A percentile compares a stretch with the other conserved stretches of the same genome.
phyloP scores from a whole-genome alignment of 2,888 invertebrate species.

The Pasiphila rectangulata region DNA sequence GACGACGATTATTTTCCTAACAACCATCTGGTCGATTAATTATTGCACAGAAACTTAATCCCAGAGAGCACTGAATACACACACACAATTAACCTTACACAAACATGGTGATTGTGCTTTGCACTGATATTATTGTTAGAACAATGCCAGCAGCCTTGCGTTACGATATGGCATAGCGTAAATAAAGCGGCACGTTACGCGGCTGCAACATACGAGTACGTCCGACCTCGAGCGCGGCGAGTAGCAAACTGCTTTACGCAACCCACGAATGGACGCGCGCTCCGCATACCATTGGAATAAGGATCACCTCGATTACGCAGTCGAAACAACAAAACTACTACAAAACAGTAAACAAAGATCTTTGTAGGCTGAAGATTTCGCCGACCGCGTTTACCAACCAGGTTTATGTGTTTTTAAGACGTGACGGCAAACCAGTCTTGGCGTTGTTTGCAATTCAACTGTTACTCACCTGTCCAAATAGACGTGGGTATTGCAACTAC shows the following conservation, averaged over 20 bases:
- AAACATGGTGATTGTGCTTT: constrained; percentile 52
- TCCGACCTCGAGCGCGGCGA: constrained; percentile 49
- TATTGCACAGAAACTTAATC: constrained; percentile 46
- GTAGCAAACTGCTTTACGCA: constrained; percentile 62
- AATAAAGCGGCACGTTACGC: constrained; percentile 47
- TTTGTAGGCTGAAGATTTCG: constrained; percentile 47
- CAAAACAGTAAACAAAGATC: constrained; percentile 61
- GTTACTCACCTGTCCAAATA: constrained; percentile 53
- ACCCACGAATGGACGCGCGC: constrained; percentile 54
- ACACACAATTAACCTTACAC: constrained; percentile 50
- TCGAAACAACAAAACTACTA: constrained; percentile 59
- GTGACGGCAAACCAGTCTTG: constrained; percentile 32
- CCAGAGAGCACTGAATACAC: constrained; percentile 38
- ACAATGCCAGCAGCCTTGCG: constrained; percentile 56
- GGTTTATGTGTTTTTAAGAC: constrained; percentile 37
- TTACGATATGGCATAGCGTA: constrained; percentile 56
- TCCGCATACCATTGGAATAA: constrained; percentile 71
- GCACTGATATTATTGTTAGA: constrained; percentile 48
- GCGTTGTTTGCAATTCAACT: constrained; percentile 23
- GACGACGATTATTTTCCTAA: constrained; percentile 72
- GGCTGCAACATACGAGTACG: constrained; percentile 54
- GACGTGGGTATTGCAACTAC: constrained; percentile 38
- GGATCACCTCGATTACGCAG: constrained; percentile 72
- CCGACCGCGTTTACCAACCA: constrained; percentile 43
- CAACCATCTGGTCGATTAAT: constrained; percentile 65